Conservation (phyloP, 2,797 vertebrate genomes). For the Brachyrhaphis roseni region DNA sequence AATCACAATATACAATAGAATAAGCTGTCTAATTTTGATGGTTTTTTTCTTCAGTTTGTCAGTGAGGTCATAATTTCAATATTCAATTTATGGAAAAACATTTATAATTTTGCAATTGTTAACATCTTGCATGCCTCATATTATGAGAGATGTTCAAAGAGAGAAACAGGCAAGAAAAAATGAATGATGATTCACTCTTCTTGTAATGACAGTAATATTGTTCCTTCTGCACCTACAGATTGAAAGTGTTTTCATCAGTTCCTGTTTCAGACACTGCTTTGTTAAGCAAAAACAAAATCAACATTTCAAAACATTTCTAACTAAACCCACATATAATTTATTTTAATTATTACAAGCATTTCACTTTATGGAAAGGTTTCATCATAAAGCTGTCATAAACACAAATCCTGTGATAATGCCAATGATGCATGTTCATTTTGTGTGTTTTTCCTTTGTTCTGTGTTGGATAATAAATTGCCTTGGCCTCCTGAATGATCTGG, state of each 20-base stretch:
- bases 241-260: neutral
- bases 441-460: conserved; percentile 25
- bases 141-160: neutral
- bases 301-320: neutral
- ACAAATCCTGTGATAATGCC: conserved; percentile 8
- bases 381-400: conserved; percentile 5
- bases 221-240: neutral
- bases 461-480: conserved; percentile 53
- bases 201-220: neutral
- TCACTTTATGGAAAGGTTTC: conserved; percentile 10
- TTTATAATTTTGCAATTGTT: neutral
- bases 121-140: neutral
- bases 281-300: neutral
- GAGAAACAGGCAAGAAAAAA: neutral
- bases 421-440: conserved; percentile 16
- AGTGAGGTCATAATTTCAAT: neutral
- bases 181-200: neutral
- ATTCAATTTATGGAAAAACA: neutral
- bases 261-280: neutral
- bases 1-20: neutral
- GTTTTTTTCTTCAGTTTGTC: neutral
- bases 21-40: neutral
- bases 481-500: conserved; percentile 59
- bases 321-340: neutral
- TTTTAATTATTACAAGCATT: conserved; percentile 4